Percentiles rank a stretch among this genome's conserved stretches.
phyloP scores from a whole-genome alignment of 2,113 vertebrate genomes.

The Embiotoca jacksoni region DNA sequence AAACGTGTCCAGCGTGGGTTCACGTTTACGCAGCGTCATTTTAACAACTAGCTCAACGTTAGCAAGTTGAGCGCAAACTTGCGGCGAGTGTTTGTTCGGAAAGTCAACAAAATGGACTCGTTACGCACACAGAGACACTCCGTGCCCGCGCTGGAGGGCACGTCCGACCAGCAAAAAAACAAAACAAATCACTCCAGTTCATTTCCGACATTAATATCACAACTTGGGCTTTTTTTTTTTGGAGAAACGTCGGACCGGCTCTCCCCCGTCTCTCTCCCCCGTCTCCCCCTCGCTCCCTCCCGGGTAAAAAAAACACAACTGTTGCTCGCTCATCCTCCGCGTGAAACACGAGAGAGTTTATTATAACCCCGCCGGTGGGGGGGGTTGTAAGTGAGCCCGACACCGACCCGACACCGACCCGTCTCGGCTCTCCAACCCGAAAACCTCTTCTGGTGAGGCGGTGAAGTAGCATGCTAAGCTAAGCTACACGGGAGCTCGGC shows the following conservation, averaged over 20 bases:
- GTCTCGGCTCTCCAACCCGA: too few species aligned
- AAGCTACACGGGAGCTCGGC: constrained; percentile 72
- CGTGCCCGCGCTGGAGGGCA: too few species aligned
- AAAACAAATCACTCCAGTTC: too few species aligned
- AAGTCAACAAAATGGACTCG: constrained; percentile 37
- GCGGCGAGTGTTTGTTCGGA: constrained; percentile 23
- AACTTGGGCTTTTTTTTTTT: too few species aligned
- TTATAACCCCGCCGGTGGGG: too few species aligned
- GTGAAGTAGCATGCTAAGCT: constrained; percentile 65
- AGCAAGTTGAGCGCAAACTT: constrained; percentile 59
- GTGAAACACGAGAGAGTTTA: not conserved
- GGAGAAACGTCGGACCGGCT: too few species aligned
- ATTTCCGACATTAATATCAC: too few species aligned
- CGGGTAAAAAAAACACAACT: constrained; percentile 2
- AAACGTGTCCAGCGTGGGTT: not conserved
- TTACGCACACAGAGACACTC: too few species aligned
- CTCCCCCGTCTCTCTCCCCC: too few species aligned
- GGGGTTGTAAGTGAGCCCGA: too few species aligned
- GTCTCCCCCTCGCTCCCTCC: not conserved
- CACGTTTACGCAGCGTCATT: not conserved
- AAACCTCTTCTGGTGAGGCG: not conserved
- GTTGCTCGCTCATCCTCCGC: not conserved
- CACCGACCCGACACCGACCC: too few species aligned
- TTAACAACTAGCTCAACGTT: not conserved
- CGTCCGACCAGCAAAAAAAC: too few species aligned